A percentile compares a stretch with the other conserved stretches of the same genome.
Evolutionary conservation across 2,113 vertebrate genomes (phyloP).

Genomic region (Pontoporia blainvillei): DNA sequence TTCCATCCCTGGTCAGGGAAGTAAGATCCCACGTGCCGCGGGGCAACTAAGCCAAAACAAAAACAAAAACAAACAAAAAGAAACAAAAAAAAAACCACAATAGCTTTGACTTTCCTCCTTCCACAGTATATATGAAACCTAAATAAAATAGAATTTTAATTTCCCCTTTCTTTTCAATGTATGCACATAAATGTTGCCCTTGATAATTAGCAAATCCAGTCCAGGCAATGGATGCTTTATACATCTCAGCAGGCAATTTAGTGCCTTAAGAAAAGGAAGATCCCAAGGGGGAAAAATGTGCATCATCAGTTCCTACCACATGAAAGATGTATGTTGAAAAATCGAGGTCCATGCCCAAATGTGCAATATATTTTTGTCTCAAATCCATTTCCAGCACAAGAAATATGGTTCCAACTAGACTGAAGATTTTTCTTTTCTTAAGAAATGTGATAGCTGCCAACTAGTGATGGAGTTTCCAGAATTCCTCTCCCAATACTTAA

Average conservation of each 20-base stretch:
- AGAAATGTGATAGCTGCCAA: conserved; percentile 66
- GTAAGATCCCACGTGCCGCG: too few relatives aligned
- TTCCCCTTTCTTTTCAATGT: not conserved
- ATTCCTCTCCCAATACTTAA: conserved; percentile 62
- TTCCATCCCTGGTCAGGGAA: too few relatives aligned
- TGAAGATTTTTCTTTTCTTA: conserved; percentile 66
- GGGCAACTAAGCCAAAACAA: too few relatives aligned
- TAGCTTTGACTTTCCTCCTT: not conserved
- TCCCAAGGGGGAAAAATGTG: not conserved
- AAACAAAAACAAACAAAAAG: too few relatives aligned
- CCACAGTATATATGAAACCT: not conserved
- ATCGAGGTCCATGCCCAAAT: conserved; percentile 60
- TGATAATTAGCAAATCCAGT: conserved; percentile 55
- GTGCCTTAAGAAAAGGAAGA: conserved; percentile 33
- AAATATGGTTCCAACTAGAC: conserved; percentile 63
- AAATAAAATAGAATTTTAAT: conserved; percentile 37
- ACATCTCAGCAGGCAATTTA: conserved; percentile 34
- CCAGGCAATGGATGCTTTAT: conserved; percentile 13
- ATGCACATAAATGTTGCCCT: not conserved
- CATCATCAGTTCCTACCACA: conserved; percentile 52
- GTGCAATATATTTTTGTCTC: conserved; percentile 61
- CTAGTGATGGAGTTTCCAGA: conserved; percentile 65
- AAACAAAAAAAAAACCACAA: too few relatives aligned
- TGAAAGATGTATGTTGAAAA: conserved; percentile 68
- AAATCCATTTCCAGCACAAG: conserved; percentile 63